Conservation (phyloP, 1,140 invertebrate species). For the Bombus sylvicola region DNA sequence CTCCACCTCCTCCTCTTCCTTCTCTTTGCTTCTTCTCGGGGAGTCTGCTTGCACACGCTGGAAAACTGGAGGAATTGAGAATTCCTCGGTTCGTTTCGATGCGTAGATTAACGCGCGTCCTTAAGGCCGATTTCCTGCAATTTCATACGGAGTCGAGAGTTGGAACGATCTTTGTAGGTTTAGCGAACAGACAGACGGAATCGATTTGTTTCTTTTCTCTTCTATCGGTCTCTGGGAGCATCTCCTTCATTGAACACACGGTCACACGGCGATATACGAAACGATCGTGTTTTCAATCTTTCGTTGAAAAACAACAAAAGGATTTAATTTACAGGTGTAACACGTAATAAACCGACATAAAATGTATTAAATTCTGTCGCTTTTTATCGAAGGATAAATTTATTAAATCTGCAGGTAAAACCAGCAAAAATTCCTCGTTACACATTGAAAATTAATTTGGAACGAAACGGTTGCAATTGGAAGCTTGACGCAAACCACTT, state of each 20-base stretch:
- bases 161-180: background rate
- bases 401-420: background rate
- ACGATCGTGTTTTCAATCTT: background rate
- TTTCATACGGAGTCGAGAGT: background rate
- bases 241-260: background rate
- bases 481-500: background rate
- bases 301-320: background rate
- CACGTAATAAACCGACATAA: background rate
- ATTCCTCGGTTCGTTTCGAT: constrained; percentile 47
- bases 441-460: background rate
- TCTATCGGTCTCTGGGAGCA: background rate
- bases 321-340: background rate
- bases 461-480: background rate
- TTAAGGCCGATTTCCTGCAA: constrained; percentile 8
- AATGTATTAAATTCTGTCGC: background rate
- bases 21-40: background rate
- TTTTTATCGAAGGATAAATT: background rate
- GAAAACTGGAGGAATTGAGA: constrained; percentile 30
- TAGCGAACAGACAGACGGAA: too few species aligned
- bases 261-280: background rate
- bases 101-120: constrained; percentile 34
- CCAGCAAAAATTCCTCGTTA: background rate
- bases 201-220: background rate
- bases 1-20: background rate
- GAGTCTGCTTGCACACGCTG: constrained; percentile 28